Conservation (phyloP, 2,113 vertebrate genomes). For the Amphilophus citrinellus region DNA sequence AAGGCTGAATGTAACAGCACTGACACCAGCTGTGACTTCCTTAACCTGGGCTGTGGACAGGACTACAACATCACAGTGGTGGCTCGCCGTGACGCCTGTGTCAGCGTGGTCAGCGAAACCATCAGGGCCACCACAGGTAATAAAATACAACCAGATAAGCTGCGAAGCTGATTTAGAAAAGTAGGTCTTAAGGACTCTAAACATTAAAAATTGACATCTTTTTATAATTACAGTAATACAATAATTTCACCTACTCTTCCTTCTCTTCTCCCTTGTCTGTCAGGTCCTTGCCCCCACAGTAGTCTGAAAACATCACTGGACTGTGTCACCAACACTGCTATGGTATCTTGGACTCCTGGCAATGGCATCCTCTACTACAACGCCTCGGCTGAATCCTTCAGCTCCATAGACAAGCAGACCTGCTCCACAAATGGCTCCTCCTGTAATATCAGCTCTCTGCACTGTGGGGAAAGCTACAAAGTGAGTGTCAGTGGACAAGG, state of each 20-base stretch:
- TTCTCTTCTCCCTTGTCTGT: neutral
- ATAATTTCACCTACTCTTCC: neutral
- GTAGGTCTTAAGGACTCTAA: too few relatives aligned
- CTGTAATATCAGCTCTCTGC: constrained; percentile 75
- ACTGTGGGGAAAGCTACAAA: constrained; percentile 75
- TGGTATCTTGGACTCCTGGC: constrained; percentile 77
- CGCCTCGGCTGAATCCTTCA: constrained; percentile 41
- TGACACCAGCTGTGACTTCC: constrained; percentile 69
- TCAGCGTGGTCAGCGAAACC: constrained; percentile 64
- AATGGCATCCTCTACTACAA: constrained; percentile 72
- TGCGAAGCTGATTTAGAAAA: neutral
- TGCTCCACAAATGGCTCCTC: constrained; percentile 68
- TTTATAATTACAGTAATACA: too few relatives aligned
- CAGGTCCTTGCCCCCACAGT: constrained; percentile 79
- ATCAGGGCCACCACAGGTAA: constrained; percentile 74
- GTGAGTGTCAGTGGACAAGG: constrained; percentile 75
- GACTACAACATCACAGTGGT: constrained; percentile 76
- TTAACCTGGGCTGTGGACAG: constrained; percentile 76
- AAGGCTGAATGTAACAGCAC: constrained; percentile 33
- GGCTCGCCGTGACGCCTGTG: constrained; percentile 64
- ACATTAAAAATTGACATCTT: too few relatives aligned
- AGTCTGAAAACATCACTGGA: constrained; percentile 47
- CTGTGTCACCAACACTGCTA: constrained; percentile 70
- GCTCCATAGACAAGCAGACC: neutral
- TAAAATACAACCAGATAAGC: neutral